Evolutionary conservation across 2,113 vertebrate genomes (phyloP).

Genomic region (Mugil cephalus): DNA sequence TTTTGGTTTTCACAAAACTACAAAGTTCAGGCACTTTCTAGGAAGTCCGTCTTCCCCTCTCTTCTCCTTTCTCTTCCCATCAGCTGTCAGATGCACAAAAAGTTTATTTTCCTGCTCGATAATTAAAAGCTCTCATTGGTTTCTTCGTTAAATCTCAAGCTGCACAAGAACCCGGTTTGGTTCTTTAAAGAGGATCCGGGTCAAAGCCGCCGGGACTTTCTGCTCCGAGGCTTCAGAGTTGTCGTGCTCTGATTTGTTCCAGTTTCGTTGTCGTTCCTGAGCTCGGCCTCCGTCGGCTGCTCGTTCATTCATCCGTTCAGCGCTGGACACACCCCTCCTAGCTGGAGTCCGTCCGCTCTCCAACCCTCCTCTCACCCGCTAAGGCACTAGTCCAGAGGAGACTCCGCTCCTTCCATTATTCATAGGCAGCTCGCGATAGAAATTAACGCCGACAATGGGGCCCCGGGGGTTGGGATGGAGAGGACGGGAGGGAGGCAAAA

Average conservation of each 20-base stretch:
- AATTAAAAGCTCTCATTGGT: background rate
- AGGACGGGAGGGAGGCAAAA: conserved; percentile 2
- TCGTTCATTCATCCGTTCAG: conserved; percentile 48
- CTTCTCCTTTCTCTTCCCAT: background rate
- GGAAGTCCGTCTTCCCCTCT: background rate
- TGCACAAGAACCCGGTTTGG: background rate
- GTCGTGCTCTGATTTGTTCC: no score
- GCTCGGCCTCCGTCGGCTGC: background rate
- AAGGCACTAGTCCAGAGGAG: conserved; percentile 67
- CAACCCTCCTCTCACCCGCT: conserved; percentile 35
- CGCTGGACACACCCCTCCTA: conserved; percentile 41
- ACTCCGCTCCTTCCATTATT: conserved; percentile 64
- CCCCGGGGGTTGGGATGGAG: conserved; percentile 30
- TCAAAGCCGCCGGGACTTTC: no score
- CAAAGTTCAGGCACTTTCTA: conserved; percentile 54
- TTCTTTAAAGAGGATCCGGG: background rate
- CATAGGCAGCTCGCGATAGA: conserved; percentile 35
- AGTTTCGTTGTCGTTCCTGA: background rate
- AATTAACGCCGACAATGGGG: conserved; percentile 71
- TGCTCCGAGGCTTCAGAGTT: no score
- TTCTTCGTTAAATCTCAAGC: background rate
- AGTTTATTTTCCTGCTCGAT: conserved; percentile 3
- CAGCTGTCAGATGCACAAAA: background rate
- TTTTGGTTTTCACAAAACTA: conserved; percentile 22
- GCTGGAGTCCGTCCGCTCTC: background rate